Percentiles rank a stretch among this genome's conserved stretches.
phyloP scores from a whole-genome alignment of 2,113 vertebrate species.

The Cranoglanis bouderius region DNA sequence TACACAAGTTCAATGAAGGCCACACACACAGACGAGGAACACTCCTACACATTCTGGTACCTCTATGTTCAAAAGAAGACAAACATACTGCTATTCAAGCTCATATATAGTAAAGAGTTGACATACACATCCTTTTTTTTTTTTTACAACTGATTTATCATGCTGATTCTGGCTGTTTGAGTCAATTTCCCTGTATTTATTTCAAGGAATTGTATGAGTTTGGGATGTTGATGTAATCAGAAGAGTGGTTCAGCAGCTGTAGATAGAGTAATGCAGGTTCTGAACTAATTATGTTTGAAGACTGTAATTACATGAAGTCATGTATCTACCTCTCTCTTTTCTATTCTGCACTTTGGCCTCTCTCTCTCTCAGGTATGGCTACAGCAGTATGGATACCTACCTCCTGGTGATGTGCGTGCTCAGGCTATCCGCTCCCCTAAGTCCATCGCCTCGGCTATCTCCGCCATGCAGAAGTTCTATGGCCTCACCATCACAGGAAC shows the following conservation, averaged over 20 bases:
- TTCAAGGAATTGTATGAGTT: conserved; percentile 15
- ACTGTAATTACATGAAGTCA: conserved; percentile 26
- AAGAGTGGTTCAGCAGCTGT: not conserved
- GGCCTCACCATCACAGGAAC: conserved; percentile 81
- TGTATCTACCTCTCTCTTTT: not conserved
- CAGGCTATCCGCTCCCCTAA: conserved; percentile 86
- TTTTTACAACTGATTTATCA: conserved; percentile 33
- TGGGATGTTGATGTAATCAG: conserved; percentile 1
- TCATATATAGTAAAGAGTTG: not conserved
- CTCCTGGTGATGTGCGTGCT: conserved; percentile 83
- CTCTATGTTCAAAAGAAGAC: conserved; percentile 16
- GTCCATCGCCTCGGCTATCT: conserved; percentile 78
- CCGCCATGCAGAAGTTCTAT: conserved; percentile 88
- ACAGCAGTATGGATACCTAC: conserved; percentile 90
- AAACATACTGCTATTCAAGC: not conserved
- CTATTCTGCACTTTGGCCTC: conserved; percentile 20
- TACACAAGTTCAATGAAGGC: conserved; percentile 12
- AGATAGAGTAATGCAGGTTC: conserved; percentile 10
- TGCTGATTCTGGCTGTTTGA: conserved; percentile 25
- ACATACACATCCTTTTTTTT: conserved; percentile 24
- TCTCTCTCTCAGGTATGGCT: conserved; percentile 79
- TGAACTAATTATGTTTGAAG: conserved; percentile 10
- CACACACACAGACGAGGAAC: conserved; percentile 14
- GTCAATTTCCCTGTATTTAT: not conserved
- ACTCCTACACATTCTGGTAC: conserved; percentile 46